Percentiles rank a stretch among this genome's conserved stretches.
phyloP scores from a whole-genome alignment of 37 sponge, comb jelly and placozoan species.

The Corticium candelabrum region DNA sequence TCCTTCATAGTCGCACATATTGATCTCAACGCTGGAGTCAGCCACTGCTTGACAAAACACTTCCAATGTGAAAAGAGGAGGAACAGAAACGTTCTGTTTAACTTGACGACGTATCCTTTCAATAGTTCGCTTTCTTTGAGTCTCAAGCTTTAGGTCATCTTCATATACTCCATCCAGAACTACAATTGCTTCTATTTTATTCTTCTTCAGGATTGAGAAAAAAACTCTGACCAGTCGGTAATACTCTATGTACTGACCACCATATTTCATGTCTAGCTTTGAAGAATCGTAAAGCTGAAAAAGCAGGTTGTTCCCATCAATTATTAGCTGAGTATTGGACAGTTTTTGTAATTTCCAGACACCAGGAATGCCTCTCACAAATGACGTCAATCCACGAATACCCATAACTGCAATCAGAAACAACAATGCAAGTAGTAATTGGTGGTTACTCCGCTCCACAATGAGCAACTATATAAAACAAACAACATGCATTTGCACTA shows the following conservation, averaged over 20 bases:
- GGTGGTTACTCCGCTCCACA: no score
- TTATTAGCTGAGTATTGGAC: conserved; percentile 10
- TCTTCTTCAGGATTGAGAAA: conserved; percentile 15
- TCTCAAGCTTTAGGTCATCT: conserved; percentile 35
- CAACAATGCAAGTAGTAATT: no score
- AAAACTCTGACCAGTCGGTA: conserved; percentile 8
- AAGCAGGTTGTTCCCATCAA: conserved; percentile 51
- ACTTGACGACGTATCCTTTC: background rate
- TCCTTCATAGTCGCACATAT: conserved; percentile 54
- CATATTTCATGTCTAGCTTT: conserved; percentile 22
- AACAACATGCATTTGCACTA: no score
- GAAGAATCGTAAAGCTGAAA: conserved; percentile 12
- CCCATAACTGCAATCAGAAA: no score
- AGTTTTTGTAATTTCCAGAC: background rate
- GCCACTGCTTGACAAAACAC: background rate
- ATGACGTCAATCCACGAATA: conserved; percentile 34
- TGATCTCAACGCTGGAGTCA: background rate
- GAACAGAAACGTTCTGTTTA: background rate
- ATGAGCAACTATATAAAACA: no score
- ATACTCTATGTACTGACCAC: conserved; percentile 59
- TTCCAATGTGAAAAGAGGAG: background rate
- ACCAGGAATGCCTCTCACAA: conserved; percentile 5
- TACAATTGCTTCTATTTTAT: conserved; percentile 35
- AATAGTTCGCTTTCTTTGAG: background rate
- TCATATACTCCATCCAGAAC: conserved; percentile 66